Evolutionary conservation across 2,888 invertebrate genomes (phyloP), one percentile per base, ranked within the genome.

Genomic region (Morpho achilles): DNA sequence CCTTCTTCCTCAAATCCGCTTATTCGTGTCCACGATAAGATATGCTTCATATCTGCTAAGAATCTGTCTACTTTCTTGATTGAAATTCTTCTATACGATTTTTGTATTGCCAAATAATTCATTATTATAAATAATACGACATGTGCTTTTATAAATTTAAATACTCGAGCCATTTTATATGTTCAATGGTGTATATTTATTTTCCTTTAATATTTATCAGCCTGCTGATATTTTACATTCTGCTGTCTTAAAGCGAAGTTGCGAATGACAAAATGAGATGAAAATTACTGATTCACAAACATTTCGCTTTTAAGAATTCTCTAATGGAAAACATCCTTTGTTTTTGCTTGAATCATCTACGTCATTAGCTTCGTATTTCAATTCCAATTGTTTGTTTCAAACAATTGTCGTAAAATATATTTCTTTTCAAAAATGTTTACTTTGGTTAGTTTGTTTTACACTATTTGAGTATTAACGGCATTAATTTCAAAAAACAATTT

Each of bases 21-120:
- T 7, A 85, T 62, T 41, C 71, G 66, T 0, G 75, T 80, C 89
- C 88, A 89, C 8, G 86, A 65, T 3, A 89, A 64, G 50, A 89
- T 69, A 58, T 87, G 73, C 59, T 77, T 84, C 7, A 87, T 66
- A 23, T 87, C 87, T 0, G 73, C 66, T 0, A 79, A 8, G 55
- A 77, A 80, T 55, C 85, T 73, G 16, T 65, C 68, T 8, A 84
- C 61, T 60, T 70, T 78, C 47, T 67, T 73, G 2, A 69, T 47
- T 7, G 55, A 41, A 2, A 61, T 50, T 16, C 60, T 59, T 40
- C 63, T 71, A 44, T 58, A 53, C 7, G 62, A 58, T 50, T 60
- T 65, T 56, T 58, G 44, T 10, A 63, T 43, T 9, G 63, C 59
- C 7, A 66, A 49, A 50, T 58, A 63, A 23, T 51, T 49, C 6